Conservation (phyloP, 1,140 invertebrate genomes). For the Ericerus pela region DNA sequence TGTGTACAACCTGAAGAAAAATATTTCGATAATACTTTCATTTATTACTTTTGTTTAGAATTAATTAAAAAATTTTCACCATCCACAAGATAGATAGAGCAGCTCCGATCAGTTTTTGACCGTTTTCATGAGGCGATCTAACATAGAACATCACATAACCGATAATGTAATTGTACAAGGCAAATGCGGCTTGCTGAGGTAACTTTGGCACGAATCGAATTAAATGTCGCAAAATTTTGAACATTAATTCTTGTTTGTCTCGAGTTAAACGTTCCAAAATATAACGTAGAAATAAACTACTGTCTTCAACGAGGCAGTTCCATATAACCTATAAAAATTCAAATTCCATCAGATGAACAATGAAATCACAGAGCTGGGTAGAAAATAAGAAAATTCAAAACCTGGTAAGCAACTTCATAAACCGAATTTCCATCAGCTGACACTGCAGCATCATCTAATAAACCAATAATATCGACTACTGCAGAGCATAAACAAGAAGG, state of each 20-base stretch:
- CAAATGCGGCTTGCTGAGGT: slow-evolving; percentile 94
- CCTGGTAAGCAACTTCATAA: slow-evolving; percentile 78
- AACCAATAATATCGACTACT: slow-evolving; percentile 82
- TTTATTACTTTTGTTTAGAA: too few species aligned
- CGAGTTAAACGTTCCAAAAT: slow-evolving; percentile 90
- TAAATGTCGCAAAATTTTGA: slow-evolving; percentile 80
- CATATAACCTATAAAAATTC: slow-evolving; percentile 63
- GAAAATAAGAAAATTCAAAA: slow-evolving; percentile 25
- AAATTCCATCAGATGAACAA: not conserved
- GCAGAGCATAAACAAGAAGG: slow-evolving; percentile 91
- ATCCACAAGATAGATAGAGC: slow-evolving; percentile 93
- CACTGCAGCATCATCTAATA: slow-evolving; percentile 91
- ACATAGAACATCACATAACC: slow-evolving; percentile 99
- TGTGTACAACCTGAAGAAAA: slow-evolving; percentile 64
- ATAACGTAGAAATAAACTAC: slow-evolving; percentile 86
- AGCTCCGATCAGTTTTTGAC: slow-evolving; percentile 81
- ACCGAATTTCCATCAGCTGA: slow-evolving; percentile 82
- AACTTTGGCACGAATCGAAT: slow-evolving; percentile 84
- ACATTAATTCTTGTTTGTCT: slow-evolving; percentile 89
- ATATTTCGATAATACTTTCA: not conserved
- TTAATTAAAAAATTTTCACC: too few species aligned
- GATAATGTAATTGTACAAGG: slow-evolving; percentile 97
- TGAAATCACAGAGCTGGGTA: not conserved
- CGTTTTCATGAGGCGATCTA: slow-evolving; percentile 80
- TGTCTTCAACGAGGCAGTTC: slow-evolving; percentile 95